Base-by-base conservation (phyloP, 1,140 invertebrate genomes). In the Sinonovacula constricta region DNA sequence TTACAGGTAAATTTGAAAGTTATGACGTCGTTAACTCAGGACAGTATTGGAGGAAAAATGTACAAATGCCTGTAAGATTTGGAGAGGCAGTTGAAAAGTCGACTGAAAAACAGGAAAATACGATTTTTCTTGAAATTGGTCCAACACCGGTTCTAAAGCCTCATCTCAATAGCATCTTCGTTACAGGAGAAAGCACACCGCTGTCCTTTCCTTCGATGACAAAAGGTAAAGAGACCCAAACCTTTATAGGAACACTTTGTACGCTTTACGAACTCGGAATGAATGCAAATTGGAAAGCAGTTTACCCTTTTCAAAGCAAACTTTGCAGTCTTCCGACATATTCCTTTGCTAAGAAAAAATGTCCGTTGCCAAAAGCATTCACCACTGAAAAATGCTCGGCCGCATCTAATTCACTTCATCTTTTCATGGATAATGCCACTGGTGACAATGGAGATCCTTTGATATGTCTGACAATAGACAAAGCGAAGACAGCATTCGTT, bases 1-100 rank as follows among this genome's bases (percentile, higher is more conserved):
- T 71, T 0, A 82, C 80, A 22, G 84, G 80, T 30, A 62, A 81
- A 26, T 22, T 34, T 22, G 22, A 49, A 10, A 24, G 1, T 0
- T 7, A 30, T 5, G 26, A 56, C 0, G 45, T 68, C 7, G 74
- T 80, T 57, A 53, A 57, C 2, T 63, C 69, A 10, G 39, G 70
- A 14, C 15, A 66, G 5, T 87, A 88, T 56, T 88, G 87, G 87
- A 69, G 53, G 0, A 56, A 80, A 36, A 88, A 88, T 59, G 78
- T 88, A 49, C 60, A 83, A 45, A 31, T 84, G 54, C 83, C 87
- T 33, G 85, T 71, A 0, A 2, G n/a, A 36, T 71, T 71, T 59
- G 30, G 33, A n/a, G 12, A 59, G 18, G 34, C 54, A 2, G 22
- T 71, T 5, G 2, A 34, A 34, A 22, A 60, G 14, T 36, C 68